Percentiles rank a stretch among this genome's conserved stretches.
Evolutionary conservation across 2,888 invertebrate genomes (phyloP).

Genomic region (Rhingia rostrata): DNA sequence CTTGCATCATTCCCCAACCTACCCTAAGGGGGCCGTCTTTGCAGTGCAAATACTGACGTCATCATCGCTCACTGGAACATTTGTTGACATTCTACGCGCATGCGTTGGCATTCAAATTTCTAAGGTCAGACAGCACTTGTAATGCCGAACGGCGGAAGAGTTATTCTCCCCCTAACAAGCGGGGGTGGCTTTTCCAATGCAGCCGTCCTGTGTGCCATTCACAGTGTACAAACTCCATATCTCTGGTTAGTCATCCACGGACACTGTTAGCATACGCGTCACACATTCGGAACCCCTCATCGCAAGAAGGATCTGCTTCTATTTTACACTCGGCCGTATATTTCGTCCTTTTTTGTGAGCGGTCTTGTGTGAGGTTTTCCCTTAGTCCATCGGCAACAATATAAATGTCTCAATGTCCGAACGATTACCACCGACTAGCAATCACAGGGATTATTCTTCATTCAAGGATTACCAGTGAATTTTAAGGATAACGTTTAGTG

Average conservation of each 20-base stretch:
- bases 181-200: conserved; percentile 67
- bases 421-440: conserved; percentile 67
- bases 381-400: conserved; percentile 42
- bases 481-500: conserved; percentile 70
- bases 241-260: conserved; percentile 57
- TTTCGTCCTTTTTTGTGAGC: conserved; percentile 10
- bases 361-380: conserved; percentile 10
- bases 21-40: conserved; percentile 7
- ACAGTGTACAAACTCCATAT: conserved; percentile 32
- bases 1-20: neutral
- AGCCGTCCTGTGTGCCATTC: conserved; percentile 30
- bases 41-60: conserved; percentile 45
- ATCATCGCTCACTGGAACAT: conserved; percentile 57
- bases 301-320: conserved; percentile 25
- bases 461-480: conserved; percentile 73
- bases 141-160: conserved; percentile 41
- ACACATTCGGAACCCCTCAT: neutral
- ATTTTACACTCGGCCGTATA: neutral
- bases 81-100: conserved; percentile 70
- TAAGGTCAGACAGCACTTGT: conserved; percentile 73
- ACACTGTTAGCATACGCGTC: conserved; percentile 62
- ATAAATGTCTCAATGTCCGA: conserved; percentile 70
- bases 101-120: conserved; percentile 46
- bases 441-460: conserved; percentile 70
- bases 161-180: conserved; percentile 51